Evolutionary conservation across 2,113 vertebrate species (phyloP).

Genomic region (Saccopteryx leptura): DNA sequence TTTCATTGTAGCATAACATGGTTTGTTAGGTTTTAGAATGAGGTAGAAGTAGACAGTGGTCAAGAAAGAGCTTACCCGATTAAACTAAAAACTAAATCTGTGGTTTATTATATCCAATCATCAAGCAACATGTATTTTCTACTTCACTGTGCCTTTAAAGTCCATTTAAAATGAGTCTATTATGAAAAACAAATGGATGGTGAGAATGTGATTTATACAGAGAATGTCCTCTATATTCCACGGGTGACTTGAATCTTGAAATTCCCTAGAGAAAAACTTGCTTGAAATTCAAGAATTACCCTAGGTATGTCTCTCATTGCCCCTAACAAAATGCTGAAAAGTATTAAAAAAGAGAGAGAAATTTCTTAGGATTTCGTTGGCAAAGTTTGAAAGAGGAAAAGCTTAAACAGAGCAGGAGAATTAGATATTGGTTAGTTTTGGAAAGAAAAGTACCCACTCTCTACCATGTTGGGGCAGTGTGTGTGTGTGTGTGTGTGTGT

Average conservation of each 20-base stretch:
- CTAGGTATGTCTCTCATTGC: not conserved
- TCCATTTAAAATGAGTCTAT: not conserved
- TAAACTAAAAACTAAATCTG: conserved; percentile 27
- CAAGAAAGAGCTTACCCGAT: not conserved
- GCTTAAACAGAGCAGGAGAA: not conserved
- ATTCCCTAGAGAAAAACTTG: conserved; percentile 19
- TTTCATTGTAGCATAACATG: not conserved
- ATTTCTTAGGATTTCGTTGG: not conserved
- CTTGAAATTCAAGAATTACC: not conserved
- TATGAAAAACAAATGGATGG: not conserved
- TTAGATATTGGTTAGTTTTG: not conserved
- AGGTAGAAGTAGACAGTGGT: not conserved
- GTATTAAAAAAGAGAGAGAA: not conserved
- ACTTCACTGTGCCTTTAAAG: not conserved
- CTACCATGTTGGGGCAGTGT: not conserved
- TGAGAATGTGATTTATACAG: not conserved
- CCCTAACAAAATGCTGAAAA: not conserved
- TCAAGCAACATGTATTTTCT: conserved; percentile 17
- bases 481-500: not conserved
- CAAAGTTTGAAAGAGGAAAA: not conserved
- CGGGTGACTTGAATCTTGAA: not conserved
- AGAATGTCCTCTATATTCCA: not conserved
- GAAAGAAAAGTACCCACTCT: not conserved
- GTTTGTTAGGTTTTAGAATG: not conserved
- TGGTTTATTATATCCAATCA: not conserved